These are phyloP conservation scores for Pteropus rufus DNA, from an alignment of 2,797 vertebrate genomes.

Conservation along the genomic window DNA sequence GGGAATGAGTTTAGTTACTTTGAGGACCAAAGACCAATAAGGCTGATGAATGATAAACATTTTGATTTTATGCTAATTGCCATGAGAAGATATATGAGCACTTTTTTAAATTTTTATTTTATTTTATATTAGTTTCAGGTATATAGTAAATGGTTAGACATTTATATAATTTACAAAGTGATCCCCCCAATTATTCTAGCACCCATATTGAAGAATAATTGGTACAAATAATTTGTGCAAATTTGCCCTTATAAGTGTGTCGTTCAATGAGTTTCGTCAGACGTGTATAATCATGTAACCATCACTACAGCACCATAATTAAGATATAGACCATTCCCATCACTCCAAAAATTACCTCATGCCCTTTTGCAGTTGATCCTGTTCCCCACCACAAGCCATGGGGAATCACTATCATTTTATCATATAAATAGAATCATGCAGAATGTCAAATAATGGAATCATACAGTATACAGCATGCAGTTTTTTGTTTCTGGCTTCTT, in stretches of 20 bases:
- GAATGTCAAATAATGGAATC: not conserved
- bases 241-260: not conserved
- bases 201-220: slow-evolving; percentile 1
- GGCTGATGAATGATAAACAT: not conserved
- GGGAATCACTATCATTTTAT: not conserved
- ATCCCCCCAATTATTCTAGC: too few relatives aligned
- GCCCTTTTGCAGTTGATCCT: not conserved
- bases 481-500: not conserved
- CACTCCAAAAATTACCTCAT: not conserved
- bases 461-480: not conserved
- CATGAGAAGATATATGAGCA: not conserved
- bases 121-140: too few relatives aligned
- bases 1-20: not conserved
- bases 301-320: not conserved
- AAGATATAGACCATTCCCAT: not conserved
- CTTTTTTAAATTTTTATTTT: not conserved
- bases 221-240: not conserved
- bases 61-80: slow-evolving; percentile 20
- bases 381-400: not conserved
- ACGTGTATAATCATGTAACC: not conserved
- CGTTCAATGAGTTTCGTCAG: not conserved
- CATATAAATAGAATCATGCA: not conserved
- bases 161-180: too few relatives aligned
- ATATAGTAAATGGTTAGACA: too few relatives aligned
- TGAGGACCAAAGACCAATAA: not conserved